These are phyloP conservation scores for Lymantria dispar DNA, from an alignment of 2,888 invertebrate species.

Conservation along the genomic window DNA sequence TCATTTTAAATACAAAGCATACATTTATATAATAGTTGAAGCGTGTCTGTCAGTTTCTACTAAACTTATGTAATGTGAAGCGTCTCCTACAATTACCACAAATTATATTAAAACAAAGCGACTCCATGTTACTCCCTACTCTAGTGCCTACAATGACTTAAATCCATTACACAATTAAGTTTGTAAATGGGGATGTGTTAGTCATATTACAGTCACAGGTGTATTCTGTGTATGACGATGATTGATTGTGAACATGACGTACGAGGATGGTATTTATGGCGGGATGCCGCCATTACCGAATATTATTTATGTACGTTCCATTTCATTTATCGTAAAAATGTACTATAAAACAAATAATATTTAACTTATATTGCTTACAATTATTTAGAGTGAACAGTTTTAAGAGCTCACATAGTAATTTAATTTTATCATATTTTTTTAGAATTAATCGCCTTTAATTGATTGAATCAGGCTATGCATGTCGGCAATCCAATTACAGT, in stretches of 20 bases:
- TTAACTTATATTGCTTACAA: too few species aligned
- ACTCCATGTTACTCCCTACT: not conserved
- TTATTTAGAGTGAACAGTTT: too few species aligned
- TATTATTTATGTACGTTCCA: slow-evolving; percentile 19
- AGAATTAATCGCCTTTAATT: too few species aligned
- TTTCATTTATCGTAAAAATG: not conserved
- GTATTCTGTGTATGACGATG: slow-evolving; percentile 32
- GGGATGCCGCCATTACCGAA: slow-evolving; percentile 31
- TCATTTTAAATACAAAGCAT: too few species aligned
- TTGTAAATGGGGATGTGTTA: slow-evolving; percentile 23
- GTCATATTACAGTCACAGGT: slow-evolving; percentile 35
- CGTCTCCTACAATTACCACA: too few species aligned
- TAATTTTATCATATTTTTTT: too few species aligned
- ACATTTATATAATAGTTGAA: too few species aligned
- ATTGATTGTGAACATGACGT: slow-evolving; percentile 29
- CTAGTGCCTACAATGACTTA: not conserved
- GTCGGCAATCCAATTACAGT: too few species aligned
- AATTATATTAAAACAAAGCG: not conserved
- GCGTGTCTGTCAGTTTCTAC: too few species aligned
- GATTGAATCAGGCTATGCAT: too few species aligned
- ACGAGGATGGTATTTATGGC: slow-evolving; percentile 10
- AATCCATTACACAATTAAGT: slow-evolving; percentile 29
- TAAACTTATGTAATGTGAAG: too few species aligned
- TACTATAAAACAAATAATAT: not conserved
- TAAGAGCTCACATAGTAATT: too few species aligned